A percentile compares a stretch with the other conserved stretches of the same genome.
These are phyloP conservation scores for Hydrolagus colliei DNA, from an alignment of 2,797 vertebrate genomes.

Conservation along the genomic window DNA sequence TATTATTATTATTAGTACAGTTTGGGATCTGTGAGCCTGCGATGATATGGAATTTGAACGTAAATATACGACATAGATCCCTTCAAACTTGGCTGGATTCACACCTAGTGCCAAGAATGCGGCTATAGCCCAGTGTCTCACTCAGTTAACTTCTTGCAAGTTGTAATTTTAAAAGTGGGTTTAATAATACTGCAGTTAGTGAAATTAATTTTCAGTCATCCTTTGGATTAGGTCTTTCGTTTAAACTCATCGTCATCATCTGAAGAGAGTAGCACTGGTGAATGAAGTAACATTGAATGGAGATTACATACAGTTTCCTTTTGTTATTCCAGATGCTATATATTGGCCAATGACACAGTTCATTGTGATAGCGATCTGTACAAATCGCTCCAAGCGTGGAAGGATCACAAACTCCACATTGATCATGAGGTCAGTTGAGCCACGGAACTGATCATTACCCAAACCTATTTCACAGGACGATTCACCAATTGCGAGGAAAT, in stretches of 20 bases:
- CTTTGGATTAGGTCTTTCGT: neutral
- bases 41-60: too few species aligned
- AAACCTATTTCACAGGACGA: neutral
- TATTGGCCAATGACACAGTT: conserved; percentile 77
- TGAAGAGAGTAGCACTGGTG: neutral
- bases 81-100: too few species aligned
- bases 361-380: conserved; percentile 82
- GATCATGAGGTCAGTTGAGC: conserved; percentile 76
- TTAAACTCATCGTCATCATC: neutral
- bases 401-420: conserved; percentile 91
- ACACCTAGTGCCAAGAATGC: neutral
- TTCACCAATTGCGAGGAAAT: neutral
- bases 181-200: neutral
- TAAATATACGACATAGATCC: too few species aligned
- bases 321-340: conserved; percentile 68
- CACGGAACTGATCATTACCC: neutral
- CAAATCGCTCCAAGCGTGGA: conserved; percentile 88
- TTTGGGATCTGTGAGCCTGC: too few species aligned
- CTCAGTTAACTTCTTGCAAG: neutral
- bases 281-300: neutral
- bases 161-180: too few species aligned
- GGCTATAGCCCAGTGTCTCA: neutral
- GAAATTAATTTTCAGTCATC: neutral
- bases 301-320: neutral
- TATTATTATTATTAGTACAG: too few species aligned